These are phyloP conservation scores for Baccha elongata DNA, from an alignment of 2,888 invertebrate genomes.

Conservation along the genomic window DNA sequence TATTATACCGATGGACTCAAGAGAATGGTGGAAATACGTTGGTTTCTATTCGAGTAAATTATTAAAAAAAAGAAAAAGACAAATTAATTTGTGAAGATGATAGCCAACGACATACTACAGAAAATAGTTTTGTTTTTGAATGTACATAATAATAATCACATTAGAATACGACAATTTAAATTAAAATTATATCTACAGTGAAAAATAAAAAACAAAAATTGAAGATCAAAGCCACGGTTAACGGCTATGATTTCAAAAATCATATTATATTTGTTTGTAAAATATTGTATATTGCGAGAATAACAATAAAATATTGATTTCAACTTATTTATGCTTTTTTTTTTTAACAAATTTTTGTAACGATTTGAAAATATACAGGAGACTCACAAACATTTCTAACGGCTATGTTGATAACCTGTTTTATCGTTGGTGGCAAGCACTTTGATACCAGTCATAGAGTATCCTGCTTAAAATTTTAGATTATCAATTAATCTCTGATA, in stretches of 20 bases:
- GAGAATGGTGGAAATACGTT: slow-evolving; percentile 23
- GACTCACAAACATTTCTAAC: too few relatives aligned
- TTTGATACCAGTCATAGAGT: too few relatives aligned
- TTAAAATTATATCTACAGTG: slow-evolving; percentile 16
- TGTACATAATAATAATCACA: slow-evolving; percentile 68
- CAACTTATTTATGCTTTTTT: slow-evolving; percentile 1
- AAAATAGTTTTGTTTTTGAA: slow-evolving; percentile 51
- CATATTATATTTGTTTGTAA: slow-evolving; percentile 71
- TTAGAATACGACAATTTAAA: slow-evolving; percentile 56
- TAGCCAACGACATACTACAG: slow-evolving; percentile 25
- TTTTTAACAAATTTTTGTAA: too few relatives aligned
- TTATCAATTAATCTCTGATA: too few relatives aligned
- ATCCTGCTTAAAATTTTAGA: too few relatives aligned
- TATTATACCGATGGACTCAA: slow-evolving; percentile 29
- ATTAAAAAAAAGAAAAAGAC: slow-evolving; percentile 7
- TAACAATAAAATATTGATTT: slow-evolving; percentile 66
- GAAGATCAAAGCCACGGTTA: slow-evolving; percentile 25
- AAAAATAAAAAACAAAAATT: slow-evolving; percentile 22
- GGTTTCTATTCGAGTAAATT: slow-evolving; percentile 44
- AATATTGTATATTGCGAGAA: slow-evolving; percentile 71
- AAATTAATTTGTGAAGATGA: slow-evolving; percentile 27
- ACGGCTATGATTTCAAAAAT: slow-evolving; percentile 54
- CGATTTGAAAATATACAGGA: too few relatives aligned
- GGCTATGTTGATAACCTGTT: too few relatives aligned
- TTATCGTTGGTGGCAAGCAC: too few relatives aligned